Conservation (phyloP, 2,888 invertebrate species). For the Scrobipalpa costella region DNA sequence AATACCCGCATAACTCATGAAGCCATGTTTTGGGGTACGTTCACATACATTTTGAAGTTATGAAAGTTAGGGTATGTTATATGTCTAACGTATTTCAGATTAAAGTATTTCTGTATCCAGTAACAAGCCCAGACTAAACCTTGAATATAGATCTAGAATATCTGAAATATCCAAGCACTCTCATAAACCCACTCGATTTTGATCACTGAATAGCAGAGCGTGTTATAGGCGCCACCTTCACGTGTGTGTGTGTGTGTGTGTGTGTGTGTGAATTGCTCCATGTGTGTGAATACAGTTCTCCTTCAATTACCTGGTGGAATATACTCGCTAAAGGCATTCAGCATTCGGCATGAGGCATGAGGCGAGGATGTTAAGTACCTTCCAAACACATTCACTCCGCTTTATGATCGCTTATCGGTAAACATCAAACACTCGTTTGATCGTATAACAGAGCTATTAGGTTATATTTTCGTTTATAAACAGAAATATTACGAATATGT, state of each 20-base stretch:
- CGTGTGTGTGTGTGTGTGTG: neutral
- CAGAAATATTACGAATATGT: neutral
- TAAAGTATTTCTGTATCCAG: neutral
- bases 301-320: neutral
- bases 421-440: no score
- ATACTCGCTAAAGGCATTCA: neutral
- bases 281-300: neutral
- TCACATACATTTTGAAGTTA: no score
- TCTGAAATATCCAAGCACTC: neutral
- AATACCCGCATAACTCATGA: no score
- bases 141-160: neutral
- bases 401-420: neutral
- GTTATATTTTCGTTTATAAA: neutral
- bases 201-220: conserved; percentile 8
- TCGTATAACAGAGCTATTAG: neutral
- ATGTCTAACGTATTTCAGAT: no score
- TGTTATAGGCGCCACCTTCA: neutral
- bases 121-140: neutral
- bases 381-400: neutral
- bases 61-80: no score
- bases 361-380: neutral
- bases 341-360: neutral
- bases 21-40: no score
- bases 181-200: neutral
- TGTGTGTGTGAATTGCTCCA: neutral